These are phyloP conservation scores for Cryptotermes secundus DNA, from an alignment of 1,140 invertebrate genomes.

Conservation along the genomic window DNA sequence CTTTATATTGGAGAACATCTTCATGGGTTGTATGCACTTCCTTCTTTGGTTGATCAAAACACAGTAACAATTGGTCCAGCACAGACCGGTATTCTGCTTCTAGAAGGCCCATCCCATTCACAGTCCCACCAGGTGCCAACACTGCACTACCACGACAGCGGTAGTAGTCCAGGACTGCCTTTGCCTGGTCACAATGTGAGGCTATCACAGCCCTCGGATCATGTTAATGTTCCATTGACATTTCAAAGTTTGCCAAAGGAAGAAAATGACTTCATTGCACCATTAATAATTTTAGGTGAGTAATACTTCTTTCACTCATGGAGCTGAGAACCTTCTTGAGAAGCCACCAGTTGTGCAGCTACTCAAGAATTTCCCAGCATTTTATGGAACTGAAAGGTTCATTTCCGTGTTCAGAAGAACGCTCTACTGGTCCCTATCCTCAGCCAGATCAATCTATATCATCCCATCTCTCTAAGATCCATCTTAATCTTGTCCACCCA, in stretches of 20 bases:
- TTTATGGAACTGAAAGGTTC: too few relatives aligned
- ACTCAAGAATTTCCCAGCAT: too few relatives aligned
- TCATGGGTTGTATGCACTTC: slow-evolving; percentile 86
- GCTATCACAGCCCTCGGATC: background rate
- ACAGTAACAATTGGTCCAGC: slow-evolving; percentile 66
- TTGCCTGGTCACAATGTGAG: slow-evolving; percentile 30
- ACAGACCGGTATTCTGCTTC: slow-evolving; percentile 55
- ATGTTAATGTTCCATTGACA: slow-evolving; percentile 28
- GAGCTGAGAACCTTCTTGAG: too few relatives aligned
- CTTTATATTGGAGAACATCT: slow-evolving; percentile 90
- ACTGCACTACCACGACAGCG: background rate
- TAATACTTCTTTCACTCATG: background rate
- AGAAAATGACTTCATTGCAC: background rate
- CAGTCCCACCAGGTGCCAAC: background rate
- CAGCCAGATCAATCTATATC: too few relatives aligned
- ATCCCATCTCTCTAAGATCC: too few relatives aligned
- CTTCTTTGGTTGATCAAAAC: slow-evolving; percentile 85
- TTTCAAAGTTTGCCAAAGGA: slow-evolving; percentile 28
- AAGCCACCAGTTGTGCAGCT: too few relatives aligned
- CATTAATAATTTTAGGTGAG: slow-evolving; percentile 8
- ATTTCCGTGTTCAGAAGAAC: too few relatives aligned
- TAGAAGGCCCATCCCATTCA: slow-evolving; percentile 64
- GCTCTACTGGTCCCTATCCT: too few relatives aligned
- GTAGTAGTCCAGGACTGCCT: slow-evolving; percentile 11
- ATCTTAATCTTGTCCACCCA: too few relatives aligned